A percentile compares a stretch with the other conserved stretches of the same genome.
Conservation (phyloP, 1,140 invertebrate genomes). For the Idris sp. region DNA sequence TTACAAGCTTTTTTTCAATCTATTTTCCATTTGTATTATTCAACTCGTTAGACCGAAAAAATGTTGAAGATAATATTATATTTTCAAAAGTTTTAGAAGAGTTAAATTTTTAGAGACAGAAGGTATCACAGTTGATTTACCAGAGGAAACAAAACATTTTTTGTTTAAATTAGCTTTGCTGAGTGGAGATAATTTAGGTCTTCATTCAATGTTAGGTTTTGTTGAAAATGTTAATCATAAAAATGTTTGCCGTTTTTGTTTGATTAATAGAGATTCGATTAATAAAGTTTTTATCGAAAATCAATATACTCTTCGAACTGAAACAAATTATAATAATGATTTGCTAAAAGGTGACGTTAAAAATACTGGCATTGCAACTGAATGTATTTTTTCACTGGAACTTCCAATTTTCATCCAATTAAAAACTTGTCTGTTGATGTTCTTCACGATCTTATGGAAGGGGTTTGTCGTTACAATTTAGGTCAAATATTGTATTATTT, state of each 20-base stretch:
- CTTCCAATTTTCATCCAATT: slow-evolving; percentile 18
- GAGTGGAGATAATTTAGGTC: slow-evolving; percentile 35
- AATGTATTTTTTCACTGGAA: slow-evolving; percentile 5
- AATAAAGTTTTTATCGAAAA: slow-evolving; percentile 5
- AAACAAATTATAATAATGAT: slow-evolving; percentile 6
- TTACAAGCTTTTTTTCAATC: slow-evolving; percentile 61
- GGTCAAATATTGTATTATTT: slow-evolving; percentile 17
- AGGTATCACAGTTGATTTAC: slow-evolving; percentile 10
- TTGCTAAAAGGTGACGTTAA: slow-evolving; percentile 1
- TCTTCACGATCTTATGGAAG: slow-evolving; percentile 28
- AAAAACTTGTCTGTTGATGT: slow-evolving; percentile 32
- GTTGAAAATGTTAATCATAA: slow-evolving; percentile 25
- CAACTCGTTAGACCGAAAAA: slow-evolving; percentile 61
- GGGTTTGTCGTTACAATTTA: slow-evolving; percentile 26
- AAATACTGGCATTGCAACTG: slow-evolving; percentile 10
- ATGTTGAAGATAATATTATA: slow-evolving; percentile 50
- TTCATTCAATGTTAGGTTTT: slow-evolving; percentile 30
- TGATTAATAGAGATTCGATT: slow-evolving; percentile 4
- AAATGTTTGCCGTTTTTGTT: slow-evolving; percentile 31
- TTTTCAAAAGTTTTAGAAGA: slow-evolving; percentile 62
- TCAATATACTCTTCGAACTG: slow-evolving; percentile 8
- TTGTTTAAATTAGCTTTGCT: slow-evolving; percentile 26
- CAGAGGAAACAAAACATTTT: not conserved
- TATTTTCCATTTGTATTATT: slow-evolving; percentile 64
- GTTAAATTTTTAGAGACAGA: slow-evolving; percentile 48